Conservation (phyloP, 2,797 vertebrate genomes). For the Calcarius lapponicus region DNA sequence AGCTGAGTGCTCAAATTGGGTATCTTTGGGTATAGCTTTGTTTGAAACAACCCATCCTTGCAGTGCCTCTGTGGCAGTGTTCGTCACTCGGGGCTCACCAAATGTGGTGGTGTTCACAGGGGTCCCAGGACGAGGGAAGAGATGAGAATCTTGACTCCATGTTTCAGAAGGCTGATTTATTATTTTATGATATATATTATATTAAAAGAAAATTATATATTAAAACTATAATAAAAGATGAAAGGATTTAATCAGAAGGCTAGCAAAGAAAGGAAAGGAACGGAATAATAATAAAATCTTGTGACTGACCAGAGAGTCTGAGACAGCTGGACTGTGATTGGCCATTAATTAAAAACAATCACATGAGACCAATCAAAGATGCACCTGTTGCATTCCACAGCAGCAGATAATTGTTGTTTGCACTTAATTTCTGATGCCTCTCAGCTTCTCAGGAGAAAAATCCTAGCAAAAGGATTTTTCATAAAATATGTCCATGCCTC, state of each 20-base stretch:
- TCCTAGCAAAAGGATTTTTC: not conserved
- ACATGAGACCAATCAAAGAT: not conserved
- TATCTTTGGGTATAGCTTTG: not conserved
- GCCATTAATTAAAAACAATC: not conserved
- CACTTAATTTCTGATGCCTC: not conserved
- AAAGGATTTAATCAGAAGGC: too few species aligned
- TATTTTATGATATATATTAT: too few species aligned
- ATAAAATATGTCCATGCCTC: not conserved
- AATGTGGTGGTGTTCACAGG: not conserved
- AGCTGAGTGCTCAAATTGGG: not conserved
- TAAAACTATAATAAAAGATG: too few species aligned
- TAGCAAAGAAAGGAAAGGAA: too few species aligned
- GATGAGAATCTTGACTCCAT: not conserved
- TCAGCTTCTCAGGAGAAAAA: not conserved
- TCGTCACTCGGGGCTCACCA: not conserved
- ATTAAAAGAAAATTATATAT: too few species aligned
- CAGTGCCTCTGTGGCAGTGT: not conserved
- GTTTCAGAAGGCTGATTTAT: too few species aligned
- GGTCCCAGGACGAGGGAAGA: not conserved
- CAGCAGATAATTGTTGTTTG: not conserved
- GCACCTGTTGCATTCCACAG: not conserved
- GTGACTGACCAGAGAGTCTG: not conserved
- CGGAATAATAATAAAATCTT: not conserved
- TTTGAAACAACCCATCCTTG: not conserved
- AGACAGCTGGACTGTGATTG: not conserved